Evolutionary conservation across 2,113 vertebrate genomes (phyloP), one percentile per base, ranked within the genome.

Genomic region (Furnarius figulus): DNA sequence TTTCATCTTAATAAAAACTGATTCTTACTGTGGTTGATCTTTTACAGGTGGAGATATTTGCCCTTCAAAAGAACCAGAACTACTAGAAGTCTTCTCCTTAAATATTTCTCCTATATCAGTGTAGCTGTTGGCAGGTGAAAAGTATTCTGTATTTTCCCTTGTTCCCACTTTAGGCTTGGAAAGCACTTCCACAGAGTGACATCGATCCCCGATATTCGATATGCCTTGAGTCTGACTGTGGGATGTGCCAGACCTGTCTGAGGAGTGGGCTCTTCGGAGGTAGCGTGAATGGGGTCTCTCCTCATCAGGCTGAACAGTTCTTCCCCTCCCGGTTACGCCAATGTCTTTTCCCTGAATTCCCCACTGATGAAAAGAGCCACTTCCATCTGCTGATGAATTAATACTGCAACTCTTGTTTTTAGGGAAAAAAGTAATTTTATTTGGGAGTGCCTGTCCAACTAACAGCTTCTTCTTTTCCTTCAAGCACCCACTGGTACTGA

Each of bases 211-310:
- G 62, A 96, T 74, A 13, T 67, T 77, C 0, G 91, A 87, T 47
- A 96, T 86, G 62, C 89, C 96, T 46, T 90, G 98, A 50, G 95
- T 89, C 2, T 97, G 97, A 71, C 96, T 93, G 27, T 81, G 93
- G 44, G 97, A 96, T 19, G 97, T 74, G 39, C 97, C 92, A 15
- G 98, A 98, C 85, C 99, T 98, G 15, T 99, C 99, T 21, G 99
- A 99, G 17, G 99, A 99, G 86, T 99, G 99, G 31, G 99, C 98
- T 89, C 99, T 98, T 30, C 99, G 98, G 20, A 99, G 98, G 96
- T 99, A 99, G 42, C 99, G 98, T 3, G 99, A 99, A 86, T 98
- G 98, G 1, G 99, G 98, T n/a, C 97, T 87, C 55, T 98, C 98
- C 93, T 97, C 98, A 68, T 58, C 52, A 65, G 97, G 74, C 62